These are phyloP conservation scores for Muscicapa adusta DNA, from an alignment of 2,113 vertebrate species.

Conservation along the genomic window DNA sequence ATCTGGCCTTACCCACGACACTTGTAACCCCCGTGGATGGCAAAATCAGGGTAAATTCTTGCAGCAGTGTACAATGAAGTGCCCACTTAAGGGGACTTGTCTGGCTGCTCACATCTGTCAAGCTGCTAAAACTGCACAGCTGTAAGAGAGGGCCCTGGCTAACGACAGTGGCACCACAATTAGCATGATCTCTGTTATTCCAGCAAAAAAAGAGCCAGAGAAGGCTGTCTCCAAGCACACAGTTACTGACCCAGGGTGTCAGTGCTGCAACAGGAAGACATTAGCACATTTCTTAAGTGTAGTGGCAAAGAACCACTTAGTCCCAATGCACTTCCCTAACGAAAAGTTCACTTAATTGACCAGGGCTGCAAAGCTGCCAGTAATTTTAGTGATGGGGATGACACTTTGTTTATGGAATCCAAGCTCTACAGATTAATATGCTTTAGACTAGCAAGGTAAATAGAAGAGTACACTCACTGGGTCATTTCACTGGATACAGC, in stretches of 20 bases:
- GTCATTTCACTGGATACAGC: constrained; percentile 17
- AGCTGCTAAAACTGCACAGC: background rate
- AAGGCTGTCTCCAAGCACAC: background rate
- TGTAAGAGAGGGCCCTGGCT: background rate
- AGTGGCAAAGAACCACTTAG: background rate
- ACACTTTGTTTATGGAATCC: constrained; percentile 16
- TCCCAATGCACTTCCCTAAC: background rate
- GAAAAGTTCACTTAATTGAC: background rate
- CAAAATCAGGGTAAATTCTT: background rate
- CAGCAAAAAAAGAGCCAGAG: background rate
- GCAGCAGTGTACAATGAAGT: background rate
- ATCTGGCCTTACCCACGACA: background rate
- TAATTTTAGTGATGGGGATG: background rate
- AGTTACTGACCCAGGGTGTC: background rate
- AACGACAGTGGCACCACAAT: background rate
- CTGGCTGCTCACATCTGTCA: background rate
- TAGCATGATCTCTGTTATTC: background rate
- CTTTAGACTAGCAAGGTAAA: background rate
- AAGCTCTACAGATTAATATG: background rate
- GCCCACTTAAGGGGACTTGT: background rate
- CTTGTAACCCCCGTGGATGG: background rate
- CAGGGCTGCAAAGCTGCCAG: background rate
- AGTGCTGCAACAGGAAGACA: background rate
- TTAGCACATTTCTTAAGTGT: background rate
- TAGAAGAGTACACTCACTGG: background rate